Evolutionary conservation across 2,113 vertebrate species (phyloP), one percentile per base, ranked within the genome.

Genomic region (Nycticryphes semicollaris): DNA sequence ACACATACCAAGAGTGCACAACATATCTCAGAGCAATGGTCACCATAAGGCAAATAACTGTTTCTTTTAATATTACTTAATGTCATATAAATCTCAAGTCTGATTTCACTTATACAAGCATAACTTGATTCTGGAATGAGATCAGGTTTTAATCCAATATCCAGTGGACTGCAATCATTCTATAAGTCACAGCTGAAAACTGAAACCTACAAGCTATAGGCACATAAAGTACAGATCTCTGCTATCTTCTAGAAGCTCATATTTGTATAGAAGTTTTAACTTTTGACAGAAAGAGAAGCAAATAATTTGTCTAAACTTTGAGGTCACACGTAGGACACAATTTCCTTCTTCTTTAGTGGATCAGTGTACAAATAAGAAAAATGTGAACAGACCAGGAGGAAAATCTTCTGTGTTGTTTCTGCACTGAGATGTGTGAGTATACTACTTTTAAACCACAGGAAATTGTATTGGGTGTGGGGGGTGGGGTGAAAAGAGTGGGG

Each of bases 341-440:
- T 97, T 97, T 96, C 89, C 89, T 96, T 77, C 41, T 91, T 2
- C 57, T 95, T 48, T 64, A 91, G 59, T 64, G 90, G 91, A 93
- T 95, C 94, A 91, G 78, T 19, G 59, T 81, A 74, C 59, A 95
- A 89, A 96, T 90, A 74, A 84, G 74, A 95, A 96, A 90, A 95
- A 95, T 43, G 35, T 91, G 95, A 87, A 43, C 63, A 63, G 79
- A 51, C 12, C 11, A 74, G 41, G 31, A 63, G 33, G 31, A 59
- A 41, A 59, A 85, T 31, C 4, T 62, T 79, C 14, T 77, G 5
- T 70, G 12, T 15, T 60, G 5, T 35, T 95, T 84, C 78, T 70
- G 37, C 15, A 4, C 27, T 60, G 75, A 68, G 75, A 69, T 5
- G 84, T 96, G 86, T 59, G 56, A 93, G 67, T 47, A 87, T 66